Conservation (phyloP, 2,888 invertebrate genomes). For the Amphipoea oculea region DNA sequence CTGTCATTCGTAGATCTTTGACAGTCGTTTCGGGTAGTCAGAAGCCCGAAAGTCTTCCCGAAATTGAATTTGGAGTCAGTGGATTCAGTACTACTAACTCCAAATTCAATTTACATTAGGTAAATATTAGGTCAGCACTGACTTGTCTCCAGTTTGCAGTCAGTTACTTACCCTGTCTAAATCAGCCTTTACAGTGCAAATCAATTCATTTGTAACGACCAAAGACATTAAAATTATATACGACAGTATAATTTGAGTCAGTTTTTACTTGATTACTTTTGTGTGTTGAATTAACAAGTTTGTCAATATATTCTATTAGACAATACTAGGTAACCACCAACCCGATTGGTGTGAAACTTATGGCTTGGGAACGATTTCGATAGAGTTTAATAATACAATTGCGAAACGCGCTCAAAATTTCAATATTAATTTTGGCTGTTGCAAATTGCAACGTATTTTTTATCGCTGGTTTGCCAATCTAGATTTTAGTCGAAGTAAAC, state of each 20-base stretch:
- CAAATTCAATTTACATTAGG: too few species aligned
- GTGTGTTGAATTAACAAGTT: background rate
- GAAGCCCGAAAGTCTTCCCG: too few species aligned
- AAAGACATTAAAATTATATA: too few species aligned
- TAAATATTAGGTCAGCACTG: too few species aligned
- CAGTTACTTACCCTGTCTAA: too few species aligned
- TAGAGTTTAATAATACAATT: background rate
- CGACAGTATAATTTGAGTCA: slow-evolving; percentile 18
- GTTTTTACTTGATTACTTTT: slow-evolving; percentile 28
- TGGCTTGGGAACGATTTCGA: background rate
- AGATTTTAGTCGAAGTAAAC: too few species aligned
- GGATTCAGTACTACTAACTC: too few species aligned
- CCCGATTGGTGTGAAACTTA: background rate
- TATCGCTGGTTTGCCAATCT: too few species aligned
- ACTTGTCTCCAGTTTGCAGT: too few species aligned
- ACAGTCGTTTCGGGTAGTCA: too few species aligned
- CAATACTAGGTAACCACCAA: background rate
- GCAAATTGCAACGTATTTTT: background rate
- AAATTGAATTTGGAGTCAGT: too few species aligned
- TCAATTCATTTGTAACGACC: slow-evolving; percentile 27
- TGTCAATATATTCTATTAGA: background rate
- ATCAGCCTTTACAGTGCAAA: slow-evolving; percentile 2
- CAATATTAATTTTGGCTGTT: background rate
- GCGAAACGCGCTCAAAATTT: background rate
- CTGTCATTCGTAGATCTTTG: too few species aligned